These are phyloP conservation scores for Drosophila nr. perissopoda DNA, from an alignment of 2,888 invertebrate genomes.

Conservation along the genomic window DNA sequence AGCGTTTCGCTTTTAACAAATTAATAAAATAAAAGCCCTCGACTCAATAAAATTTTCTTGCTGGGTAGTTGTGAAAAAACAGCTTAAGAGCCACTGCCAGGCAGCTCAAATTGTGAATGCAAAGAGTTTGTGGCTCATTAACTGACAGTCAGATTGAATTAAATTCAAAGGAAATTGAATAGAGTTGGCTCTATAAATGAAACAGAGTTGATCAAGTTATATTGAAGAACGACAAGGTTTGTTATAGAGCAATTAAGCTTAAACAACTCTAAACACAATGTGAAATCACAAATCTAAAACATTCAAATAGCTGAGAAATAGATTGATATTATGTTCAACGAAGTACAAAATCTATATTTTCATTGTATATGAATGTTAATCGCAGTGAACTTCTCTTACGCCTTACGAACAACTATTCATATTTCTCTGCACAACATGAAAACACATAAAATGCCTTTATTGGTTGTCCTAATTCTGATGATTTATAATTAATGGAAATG, in stretches of 20 bases:
- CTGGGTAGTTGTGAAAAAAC: slow-evolving; percentile 24
- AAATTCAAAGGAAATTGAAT: slow-evolving; percentile 24
- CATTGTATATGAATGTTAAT: background rate
- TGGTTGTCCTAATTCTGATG: background rate
- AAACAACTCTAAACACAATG: background rate
- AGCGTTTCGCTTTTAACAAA: slow-evolving; percentile 70
- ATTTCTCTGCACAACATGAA: background rate
- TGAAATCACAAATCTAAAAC: background rate
- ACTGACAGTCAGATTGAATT: slow-evolving; percentile 34
- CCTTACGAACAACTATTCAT: background rate
- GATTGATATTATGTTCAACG: background rate
- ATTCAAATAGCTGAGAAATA: background rate
- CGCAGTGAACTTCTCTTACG: background rate
- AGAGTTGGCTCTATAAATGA: background rate
- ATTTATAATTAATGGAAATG: slow-evolving; percentile 8
- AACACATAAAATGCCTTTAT: background rate
- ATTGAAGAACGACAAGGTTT: background rate
- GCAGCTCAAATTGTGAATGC: slow-evolving; percentile 20
- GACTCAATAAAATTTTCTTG: slow-evolving; percentile 34
- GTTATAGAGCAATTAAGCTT: background rate
- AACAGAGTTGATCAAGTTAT: background rate
- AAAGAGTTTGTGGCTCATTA: slow-evolving; percentile 65
- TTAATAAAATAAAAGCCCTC: slow-evolving; percentile 60
- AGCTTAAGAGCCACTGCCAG: slow-evolving; percentile 21
- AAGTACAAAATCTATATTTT: background rate